These are phyloP conservation scores for Trypoxylus dichotomus DNA, from an alignment of 1,140 invertebrate species.

Conservation along the genomic window DNA sequence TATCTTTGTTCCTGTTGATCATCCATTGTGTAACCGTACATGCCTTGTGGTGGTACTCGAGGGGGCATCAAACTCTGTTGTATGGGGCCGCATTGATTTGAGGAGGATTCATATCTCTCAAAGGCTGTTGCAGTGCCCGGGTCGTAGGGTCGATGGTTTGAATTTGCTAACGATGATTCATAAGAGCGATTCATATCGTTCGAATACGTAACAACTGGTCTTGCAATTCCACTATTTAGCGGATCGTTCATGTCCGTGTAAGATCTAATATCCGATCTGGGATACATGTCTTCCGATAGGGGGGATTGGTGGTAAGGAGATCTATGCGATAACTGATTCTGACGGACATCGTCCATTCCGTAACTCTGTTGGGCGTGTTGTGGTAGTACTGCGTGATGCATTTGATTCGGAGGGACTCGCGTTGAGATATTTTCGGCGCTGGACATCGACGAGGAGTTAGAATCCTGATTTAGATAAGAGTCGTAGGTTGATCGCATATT, in stretches of 20 bases:
- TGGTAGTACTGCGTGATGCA: constrained; percentile 38
- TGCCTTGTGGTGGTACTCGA: constrained; percentile 54
- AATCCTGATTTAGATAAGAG: constrained; percentile 67
- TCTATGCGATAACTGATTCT: constrained; percentile 61
- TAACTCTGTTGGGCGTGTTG: constrained; percentile 57
- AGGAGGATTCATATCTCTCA: constrained; percentile 61
- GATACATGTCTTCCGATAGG: constrained; percentile 59
- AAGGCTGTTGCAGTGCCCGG: constrained; percentile 64
- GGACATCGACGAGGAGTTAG: constrained; percentile 72
- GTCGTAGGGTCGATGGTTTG: constrained; percentile 64
- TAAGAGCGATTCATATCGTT: constrained; percentile 58
- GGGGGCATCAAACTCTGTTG: constrained; percentile 63
- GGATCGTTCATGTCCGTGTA: constrained; percentile 57
- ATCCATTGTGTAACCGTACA: constrained; percentile 57
- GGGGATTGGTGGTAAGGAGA: constrained; percentile 66
- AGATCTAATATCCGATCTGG: constrained; percentile 53
- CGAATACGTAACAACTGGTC: constrained; percentile 66
- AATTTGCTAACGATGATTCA: constrained; percentile 53
- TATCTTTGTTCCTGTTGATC: constrained; percentile 64
- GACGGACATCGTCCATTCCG: constrained; percentile 52
- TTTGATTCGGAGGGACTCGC: constrained; percentile 51
- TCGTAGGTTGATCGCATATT: constrained; percentile 60
- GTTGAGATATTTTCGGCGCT: constrained; percentile 67
- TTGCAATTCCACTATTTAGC: constrained; percentile 55
- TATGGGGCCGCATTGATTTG: constrained; percentile 59